Percentiles rank a stretch among this genome's conserved stretches.
Evolutionary conservation across 2,888 invertebrate species (phyloP).

Genomic region (Biston betularia): DNA sequence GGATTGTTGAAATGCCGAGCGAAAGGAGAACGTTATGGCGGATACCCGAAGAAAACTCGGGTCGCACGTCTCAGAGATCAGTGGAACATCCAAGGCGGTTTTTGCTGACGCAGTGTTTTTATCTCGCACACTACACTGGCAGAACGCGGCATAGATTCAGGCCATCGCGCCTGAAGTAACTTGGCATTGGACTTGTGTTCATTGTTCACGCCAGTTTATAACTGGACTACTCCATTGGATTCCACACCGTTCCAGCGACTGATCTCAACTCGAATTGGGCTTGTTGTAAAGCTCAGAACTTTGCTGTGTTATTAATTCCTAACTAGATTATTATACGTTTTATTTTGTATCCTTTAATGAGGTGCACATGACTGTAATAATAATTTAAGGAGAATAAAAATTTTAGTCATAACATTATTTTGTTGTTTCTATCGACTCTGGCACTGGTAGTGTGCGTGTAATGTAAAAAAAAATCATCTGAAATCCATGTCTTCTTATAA

Average conservation of each 20-base stretch:
- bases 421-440: constrained; percentile 50
- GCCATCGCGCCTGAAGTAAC: constrained; percentile 53
- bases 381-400: constrained; percentile 74
- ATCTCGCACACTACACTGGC: constrained; percentile 65
- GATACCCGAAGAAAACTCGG: constrained; percentile 74
- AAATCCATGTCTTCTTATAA: too few species aligned
- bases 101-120: constrained; percentile 72
- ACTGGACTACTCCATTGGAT: constrained; percentile 59
- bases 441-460: too few species aligned
- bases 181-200: neutral
- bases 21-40: constrained; percentile 79
- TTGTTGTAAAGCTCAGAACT: constrained; percentile 79
- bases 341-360: constrained; percentile 65
- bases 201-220: constrained; percentile 1
- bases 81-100: constrained; percentile 78
- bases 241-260: constrained; percentile 75
- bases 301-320: constrained; percentile 82
- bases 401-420: constrained; percentile 54
- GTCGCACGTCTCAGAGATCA: constrained; percentile 76
- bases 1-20: constrained; percentile 75
- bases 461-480: too few species aligned
- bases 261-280: constrained; percentile 79
- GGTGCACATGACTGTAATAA: constrained; percentile 78
- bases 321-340: constrained; percentile 75
- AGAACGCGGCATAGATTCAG: constrained; percentile 56